Evolutionary conservation across 53 echinoderm and acorn worm species (phyloP).

Genomic region (Actinopyga echinites): DNA sequence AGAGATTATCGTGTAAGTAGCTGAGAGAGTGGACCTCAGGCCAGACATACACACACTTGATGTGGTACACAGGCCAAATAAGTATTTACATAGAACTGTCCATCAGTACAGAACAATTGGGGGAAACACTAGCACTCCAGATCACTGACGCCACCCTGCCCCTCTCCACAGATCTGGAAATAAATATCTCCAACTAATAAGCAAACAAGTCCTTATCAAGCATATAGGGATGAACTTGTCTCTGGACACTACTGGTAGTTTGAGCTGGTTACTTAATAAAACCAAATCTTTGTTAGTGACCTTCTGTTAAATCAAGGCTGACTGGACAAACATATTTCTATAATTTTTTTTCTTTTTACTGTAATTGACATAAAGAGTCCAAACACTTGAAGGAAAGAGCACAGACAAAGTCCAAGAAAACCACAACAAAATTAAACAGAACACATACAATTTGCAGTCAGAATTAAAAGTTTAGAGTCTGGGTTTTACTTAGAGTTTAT

Average conservation of each 20-base stretch:
- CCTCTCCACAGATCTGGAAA: background rate
- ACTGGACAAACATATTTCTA: conserved; percentile 11
- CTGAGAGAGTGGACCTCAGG: background rate
- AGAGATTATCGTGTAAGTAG: background rate
- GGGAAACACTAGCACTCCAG: conserved; percentile 6
- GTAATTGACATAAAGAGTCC: too few relatives aligned
- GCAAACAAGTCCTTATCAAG: background rate
- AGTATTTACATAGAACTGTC: conserved; percentile 15
- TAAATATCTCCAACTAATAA: conserved; percentile 15
- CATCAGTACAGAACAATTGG: background rate
- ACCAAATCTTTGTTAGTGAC: too few relatives aligned
- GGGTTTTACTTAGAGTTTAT: too few relatives aligned
- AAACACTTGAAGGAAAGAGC: too few relatives aligned
- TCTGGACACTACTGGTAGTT: too few relatives aligned
- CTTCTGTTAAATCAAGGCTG: background rate
- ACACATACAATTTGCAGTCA: too few relatives aligned
- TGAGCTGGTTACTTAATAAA: background rate
- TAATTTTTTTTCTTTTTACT: too few relatives aligned
- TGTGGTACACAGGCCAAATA: background rate
- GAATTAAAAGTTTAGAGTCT: too few relatives aligned
- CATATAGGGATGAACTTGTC: conserved; percentile 1
- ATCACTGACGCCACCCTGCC: conserved; percentile 3
- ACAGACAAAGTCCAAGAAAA: too few relatives aligned
- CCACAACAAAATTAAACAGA: too few relatives aligned
- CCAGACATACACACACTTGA: conserved; percentile 15